Evolutionary conservation across 2,888 invertebrate species (phyloP), one percentile per base, ranked within the genome.

Genomic region (Odontocerum albicorne): DNA sequence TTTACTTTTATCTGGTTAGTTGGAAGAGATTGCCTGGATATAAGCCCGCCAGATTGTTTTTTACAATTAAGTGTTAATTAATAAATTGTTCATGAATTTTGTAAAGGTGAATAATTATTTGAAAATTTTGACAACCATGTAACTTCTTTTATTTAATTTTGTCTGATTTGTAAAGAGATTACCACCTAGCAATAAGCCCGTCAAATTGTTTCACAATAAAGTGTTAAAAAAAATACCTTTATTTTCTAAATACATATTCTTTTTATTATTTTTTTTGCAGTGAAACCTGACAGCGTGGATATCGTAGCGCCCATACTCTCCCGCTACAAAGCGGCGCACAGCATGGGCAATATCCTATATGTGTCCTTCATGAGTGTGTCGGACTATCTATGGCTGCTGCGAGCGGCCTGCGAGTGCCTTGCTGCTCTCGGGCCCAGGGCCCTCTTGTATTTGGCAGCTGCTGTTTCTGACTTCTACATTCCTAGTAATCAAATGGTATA

Each of bases 391-490:
- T 93, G 94, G 90, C 77, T 95, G 57, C 72, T 97, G 62, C 79
- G 90, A 60, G 91, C 89, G 10, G 87, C 88, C 15, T 90, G 93
- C 66, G 87, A 90, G 71, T 84, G 86, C 62, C 75, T 97, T 56
- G 82, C 86, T 8, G 71, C 77, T 38, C 76, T 88, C 42, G 87
- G 87, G 4, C 70, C 82, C 1, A 76, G 80, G 21, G 92, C 90
- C 0, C 70, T 96, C 64, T 73, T 99, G n/a, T 99, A 95, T 71
- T 80, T 99, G 49, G 97, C 98, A 13, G 99, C 99, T 1, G 99
- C 99, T 2, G 99, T 98, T 0, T 96, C 98, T 0, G 99, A 99
- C 77, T 99, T 99, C 79, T 98, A 98, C 73, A 86, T 99, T 70
- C 97, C 97, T 39, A 85, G 88, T 63, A 87, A 88, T 69, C 82